These are phyloP conservation scores for Gonioctena quinquepunctata DNA, from an alignment of 1,140 invertebrate species.

Conservation along the genomic window DNA sequence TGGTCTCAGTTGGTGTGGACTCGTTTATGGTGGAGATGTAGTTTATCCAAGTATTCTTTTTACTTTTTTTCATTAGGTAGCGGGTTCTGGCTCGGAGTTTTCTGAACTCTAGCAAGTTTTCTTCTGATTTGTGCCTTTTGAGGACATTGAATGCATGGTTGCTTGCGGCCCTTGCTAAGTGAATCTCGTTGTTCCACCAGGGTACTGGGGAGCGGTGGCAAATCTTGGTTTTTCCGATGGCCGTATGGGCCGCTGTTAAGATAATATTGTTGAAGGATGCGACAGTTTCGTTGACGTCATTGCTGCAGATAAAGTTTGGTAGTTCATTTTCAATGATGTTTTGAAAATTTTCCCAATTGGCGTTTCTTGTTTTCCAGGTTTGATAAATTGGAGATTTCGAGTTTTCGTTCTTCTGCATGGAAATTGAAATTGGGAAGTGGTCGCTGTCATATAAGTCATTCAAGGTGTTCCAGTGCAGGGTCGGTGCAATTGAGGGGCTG, in stretches of 20 bases:
- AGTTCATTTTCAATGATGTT: too few relatives aligned
- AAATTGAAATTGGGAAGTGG: too few relatives aligned
- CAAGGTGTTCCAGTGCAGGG: too few relatives aligned
- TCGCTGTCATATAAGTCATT: too few relatives aligned
- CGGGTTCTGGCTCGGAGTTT: not conserved
- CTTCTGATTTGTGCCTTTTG: not conserved
- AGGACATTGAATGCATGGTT: not conserved
- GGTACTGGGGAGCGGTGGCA: not conserved
- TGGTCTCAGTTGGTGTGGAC: not conserved
- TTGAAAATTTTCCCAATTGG: too few relatives aligned
- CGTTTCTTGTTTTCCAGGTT: too few relatives aligned
- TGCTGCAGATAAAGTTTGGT: too few relatives aligned
- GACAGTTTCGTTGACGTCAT: too few relatives aligned
- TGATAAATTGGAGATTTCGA: too few relatives aligned
- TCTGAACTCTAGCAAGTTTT: not conserved
- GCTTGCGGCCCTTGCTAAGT: not conserved
- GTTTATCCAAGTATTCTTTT: not conserved
- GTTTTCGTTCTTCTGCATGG: too few relatives aligned
- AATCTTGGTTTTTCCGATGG: not conserved
- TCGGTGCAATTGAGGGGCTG: too few relatives aligned
- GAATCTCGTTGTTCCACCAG: conserved; percentile 11
- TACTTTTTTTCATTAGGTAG: not conserved
- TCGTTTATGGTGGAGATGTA: conserved; percentile 6
- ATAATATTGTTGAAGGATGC: too few relatives aligned
- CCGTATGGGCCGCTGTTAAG: not conserved